Evolutionary conservation across 2,113 vertebrate species (phyloP).

Genomic region (Callithrix jacchus): DNA sequence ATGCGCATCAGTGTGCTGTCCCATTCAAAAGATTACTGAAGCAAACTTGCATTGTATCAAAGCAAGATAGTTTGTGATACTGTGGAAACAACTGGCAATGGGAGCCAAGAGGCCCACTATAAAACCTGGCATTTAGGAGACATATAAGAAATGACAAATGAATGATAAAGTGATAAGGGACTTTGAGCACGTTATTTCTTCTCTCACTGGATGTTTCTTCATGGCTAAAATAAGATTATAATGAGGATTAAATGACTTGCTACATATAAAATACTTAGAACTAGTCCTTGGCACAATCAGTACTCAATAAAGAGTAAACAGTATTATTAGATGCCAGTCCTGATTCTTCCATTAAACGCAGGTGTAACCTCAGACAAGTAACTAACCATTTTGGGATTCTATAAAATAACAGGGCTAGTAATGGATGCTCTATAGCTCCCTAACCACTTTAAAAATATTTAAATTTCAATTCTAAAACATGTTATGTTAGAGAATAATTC

Average conservation of each 20-base stretch:
- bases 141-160: not conserved
- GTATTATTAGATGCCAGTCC: not conserved
- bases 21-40: slow-evolving; percentile 18
- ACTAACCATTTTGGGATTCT: not conserved
- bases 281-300: not conserved
- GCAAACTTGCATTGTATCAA: not conserved
- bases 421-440: not conserved
- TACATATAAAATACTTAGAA: not conserved
- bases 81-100: not conserved
- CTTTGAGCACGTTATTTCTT: not conserved
- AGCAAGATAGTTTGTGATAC: not conserved
- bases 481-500: too few species aligned
- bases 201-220: not conserved
- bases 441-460: slow-evolving; percentile 1
- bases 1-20: not conserved
- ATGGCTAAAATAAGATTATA: not conserved
- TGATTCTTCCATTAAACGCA: not conserved
- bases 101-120: not conserved
- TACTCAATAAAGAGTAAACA: not conserved
- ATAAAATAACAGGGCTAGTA: not conserved
- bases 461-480: not conserved
- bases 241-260: not conserved
- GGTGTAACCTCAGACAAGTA: not conserved
- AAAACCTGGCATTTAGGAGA: not conserved
- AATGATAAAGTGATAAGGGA: not conserved